Base-by-base conservation (phyloP, 2,888 invertebrate genomes). In the Acronicta aceris region DNA sequence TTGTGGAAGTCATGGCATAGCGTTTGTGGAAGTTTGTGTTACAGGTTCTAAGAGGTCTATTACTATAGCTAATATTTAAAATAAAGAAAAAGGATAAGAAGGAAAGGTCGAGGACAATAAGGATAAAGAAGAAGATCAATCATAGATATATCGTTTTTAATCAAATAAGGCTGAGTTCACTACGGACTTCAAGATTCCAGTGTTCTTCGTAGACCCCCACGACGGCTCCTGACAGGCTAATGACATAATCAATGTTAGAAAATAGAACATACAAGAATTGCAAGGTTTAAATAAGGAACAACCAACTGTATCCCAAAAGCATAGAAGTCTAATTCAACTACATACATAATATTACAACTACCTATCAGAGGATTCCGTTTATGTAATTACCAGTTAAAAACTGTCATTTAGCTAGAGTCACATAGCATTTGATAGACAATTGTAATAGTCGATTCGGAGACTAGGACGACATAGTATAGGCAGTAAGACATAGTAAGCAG, bases 111-210 rank as follows among this genome's bases (percentile, higher is more conserved):
- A 46, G 41, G 2, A 15, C 5, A 43, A 43, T 7, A 38, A 49
- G 40, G 15, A 33, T 40, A 43, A 50, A 47, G 40, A 65, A 46
- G 41, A 42, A 38, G 41, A 43, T 15, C 36, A 3, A 6, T 10
- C 5, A 41, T n/a, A 46, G 5, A 42, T n/a, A 47, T 12, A 43
- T 2, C 8, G 40, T 47, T 5, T 63, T 69, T 69, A 69, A 58
- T 69, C 2, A 41, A 58, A 9, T 8, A 52, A 60, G 45, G 25
- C 2, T 2, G 25, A 27, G 13, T 25, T 0, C 13, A 33, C 15
- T 25, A 41, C 12, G 40, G 17, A 30, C 16, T 41, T 59, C 45
- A 62, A 16, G 17, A 48, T 9, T 49, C 9, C 13, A n/a, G 30
- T 38, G 17, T 21, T 17, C 50, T 43, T 17, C 15, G 38, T 7